phyloP scores from a whole-genome alignment of 23 tunicate species.

The Botrylloides violaceus region DNA sequence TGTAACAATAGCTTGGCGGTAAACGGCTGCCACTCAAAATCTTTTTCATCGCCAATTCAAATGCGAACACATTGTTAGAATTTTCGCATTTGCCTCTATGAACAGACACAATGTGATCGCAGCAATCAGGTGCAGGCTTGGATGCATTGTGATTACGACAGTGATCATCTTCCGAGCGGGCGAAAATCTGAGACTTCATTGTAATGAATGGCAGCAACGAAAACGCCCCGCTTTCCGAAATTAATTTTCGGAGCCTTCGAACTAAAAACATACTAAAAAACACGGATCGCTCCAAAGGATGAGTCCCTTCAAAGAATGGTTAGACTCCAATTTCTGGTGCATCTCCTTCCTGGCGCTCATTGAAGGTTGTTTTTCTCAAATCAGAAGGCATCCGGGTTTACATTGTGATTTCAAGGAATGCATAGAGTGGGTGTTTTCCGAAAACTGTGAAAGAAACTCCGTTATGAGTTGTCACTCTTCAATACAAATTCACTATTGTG shows the following conservation, averaged over 20 bases:
- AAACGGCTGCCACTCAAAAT: background rate
- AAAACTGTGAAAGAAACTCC: background rate
- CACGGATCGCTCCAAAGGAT: background rate
- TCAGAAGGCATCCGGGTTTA: background rate
- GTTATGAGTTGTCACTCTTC: background rate
- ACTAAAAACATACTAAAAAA: background rate
- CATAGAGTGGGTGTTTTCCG: background rate
- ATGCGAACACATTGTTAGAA: background rate
- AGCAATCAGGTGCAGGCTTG: background rate
- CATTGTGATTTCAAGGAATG: slow-evolving; percentile 2
- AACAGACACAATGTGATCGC: background rate
- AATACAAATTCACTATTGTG: background rate
- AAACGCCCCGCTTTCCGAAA: slow-evolving; percentile 19
- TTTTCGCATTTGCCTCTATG: background rate
- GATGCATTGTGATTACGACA: background rate
- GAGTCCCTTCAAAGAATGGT: slow-evolving; percentile 3
- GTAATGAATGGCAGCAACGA: background rate
- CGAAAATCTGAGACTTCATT: background rate
- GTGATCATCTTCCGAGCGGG: background rate
- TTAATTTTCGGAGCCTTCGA: slow-evolving; percentile 7
- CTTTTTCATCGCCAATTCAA: background rate
- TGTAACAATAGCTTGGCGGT: background rate
- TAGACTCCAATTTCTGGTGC: background rate
- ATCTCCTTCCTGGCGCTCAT: background rate
- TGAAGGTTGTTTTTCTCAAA: background rate